Evolutionary conservation across 2,888 invertebrate genomes (phyloP), one percentile per base, ranked within the genome.

Genomic region (Petrolisthes cinctipes): DNA sequence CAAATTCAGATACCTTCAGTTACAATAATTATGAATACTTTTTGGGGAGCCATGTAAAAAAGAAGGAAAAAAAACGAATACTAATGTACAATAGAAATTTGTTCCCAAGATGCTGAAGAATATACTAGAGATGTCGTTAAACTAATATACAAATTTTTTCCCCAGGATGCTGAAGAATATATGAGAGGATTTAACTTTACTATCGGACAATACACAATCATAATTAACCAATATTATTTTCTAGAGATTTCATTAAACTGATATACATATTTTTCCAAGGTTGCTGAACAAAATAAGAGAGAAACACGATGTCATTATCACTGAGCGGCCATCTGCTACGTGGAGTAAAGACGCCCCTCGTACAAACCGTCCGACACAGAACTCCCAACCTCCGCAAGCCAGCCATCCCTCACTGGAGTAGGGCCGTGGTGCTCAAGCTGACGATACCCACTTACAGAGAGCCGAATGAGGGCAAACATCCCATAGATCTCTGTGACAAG

Each of bases 371-470:
- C 54, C 14, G 88, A 53, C 54, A 80, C 7, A 85, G 85, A 68
- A 68, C 54, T 23, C 82, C 82, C 9, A 81, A 88, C 56, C 51
- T 88, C 7, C 75, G 82, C n/a, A 84, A 66, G 37, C 85, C 85
- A 56, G 82, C 82, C 56, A 76, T 85, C 20, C 88, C 88, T 17
- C 88, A 88, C 54, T 85, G 85, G 82, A 23, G 53, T 6, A 81
- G 88, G 23, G 88, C 88, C 11, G 85, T 88, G 17, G 85, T 82
- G 20, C 71, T 88, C 37, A 76, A 82, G 51, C 68, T 88, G 9
- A 71, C 71, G 20, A 23, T 85, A 20, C 88, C 88, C 14, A 37
- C 56, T 5, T 78, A 88, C 14, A 57, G 17, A 80, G 83, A 83
- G 53, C 71, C 73, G 56, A 37, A 9, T 5, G 71, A 83, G 37